Evolutionary conservation across 1,140 invertebrate genomes (phyloP).

Genomic region (Aporrectodea caliginosa): DNA sequence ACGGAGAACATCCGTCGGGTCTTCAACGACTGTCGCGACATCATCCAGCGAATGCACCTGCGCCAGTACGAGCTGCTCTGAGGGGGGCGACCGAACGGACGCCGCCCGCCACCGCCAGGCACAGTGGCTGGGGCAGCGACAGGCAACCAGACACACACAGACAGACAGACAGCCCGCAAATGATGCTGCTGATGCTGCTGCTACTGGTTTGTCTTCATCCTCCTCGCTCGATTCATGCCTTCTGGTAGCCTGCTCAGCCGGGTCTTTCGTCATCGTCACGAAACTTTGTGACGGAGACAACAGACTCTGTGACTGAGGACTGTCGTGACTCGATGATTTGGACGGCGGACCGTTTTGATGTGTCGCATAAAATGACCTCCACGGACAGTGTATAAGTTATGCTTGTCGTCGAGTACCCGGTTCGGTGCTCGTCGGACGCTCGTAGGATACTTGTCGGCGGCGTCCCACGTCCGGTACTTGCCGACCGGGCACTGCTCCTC

Average conservation of each 20-base stretch:
- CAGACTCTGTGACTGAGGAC: background rate
- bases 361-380: too few species aligned
- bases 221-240: background rate
- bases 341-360: background rate
- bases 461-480: too few species aligned
- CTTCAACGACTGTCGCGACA: slow-evolving; percentile 99
- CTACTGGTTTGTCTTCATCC: background rate
- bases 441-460: too few species aligned
- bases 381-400: too few species aligned
- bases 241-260: background rate
- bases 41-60: slow-evolving; percentile 99
- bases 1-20: slow-evolving; percentile 99
- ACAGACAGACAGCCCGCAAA: background rate
- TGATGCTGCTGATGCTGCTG: background rate
- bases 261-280: background rate
- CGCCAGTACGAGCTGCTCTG: slow-evolving; percentile 98
- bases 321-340: background rate
- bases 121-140: too few species aligned
- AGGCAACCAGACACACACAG: background rate
- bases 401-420: too few species aligned
- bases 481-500: too few species aligned
- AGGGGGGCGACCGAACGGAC: slow-evolving; percentile 25
- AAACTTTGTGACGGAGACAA: too few species aligned
- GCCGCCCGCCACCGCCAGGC: too few species aligned
- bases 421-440: too few species aligned